phyloP scores from a whole-genome alignment of 2,888 invertebrate genomes.

The Polia nebulosa region DNA sequence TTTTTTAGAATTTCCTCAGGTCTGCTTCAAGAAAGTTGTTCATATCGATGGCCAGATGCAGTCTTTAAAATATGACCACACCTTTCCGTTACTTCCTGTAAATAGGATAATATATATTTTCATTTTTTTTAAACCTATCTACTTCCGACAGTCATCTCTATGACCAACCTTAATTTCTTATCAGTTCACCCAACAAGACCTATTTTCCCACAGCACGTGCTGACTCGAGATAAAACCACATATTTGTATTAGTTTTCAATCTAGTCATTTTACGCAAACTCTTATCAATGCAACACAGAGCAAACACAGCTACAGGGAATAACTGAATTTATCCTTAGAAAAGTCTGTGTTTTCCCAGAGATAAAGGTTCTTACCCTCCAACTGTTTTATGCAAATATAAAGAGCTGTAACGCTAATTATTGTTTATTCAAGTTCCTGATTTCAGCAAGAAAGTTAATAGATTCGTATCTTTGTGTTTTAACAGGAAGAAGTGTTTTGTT shows the following conservation, averaged over 20 bases:
- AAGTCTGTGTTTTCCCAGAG: conserved; percentile 40
- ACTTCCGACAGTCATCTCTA: background rate
- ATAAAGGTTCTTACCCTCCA: conserved; percentile 56
- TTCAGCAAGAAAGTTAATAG: conserved; percentile 10
- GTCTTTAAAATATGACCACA: no score
- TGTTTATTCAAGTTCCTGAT: conserved; percentile 16
- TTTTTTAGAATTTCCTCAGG: no score
- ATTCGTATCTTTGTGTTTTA: background rate
- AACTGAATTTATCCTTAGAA: conserved; percentile 24
- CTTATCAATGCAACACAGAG: conserved; percentile 40
- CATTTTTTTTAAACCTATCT: no score
- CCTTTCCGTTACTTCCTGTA: no score
- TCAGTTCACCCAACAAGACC: background rate
- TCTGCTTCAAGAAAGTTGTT: no score
- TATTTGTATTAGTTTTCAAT: conserved; percentile 2
- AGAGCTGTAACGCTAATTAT: background rate
- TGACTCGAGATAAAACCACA: background rate
- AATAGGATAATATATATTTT: background rate
- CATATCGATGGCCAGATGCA: no score
- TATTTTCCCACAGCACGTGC: background rate
- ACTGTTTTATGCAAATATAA: conserved; percentile 34
- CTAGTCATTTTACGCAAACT: background rate
- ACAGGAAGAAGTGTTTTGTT: conserved; percentile 5
- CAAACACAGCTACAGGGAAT: conserved; percentile 42
- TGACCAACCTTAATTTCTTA: background rate